Base-by-base conservation (phyloP, 1,140 invertebrate species). In the Saccostrea echinata region DNA sequence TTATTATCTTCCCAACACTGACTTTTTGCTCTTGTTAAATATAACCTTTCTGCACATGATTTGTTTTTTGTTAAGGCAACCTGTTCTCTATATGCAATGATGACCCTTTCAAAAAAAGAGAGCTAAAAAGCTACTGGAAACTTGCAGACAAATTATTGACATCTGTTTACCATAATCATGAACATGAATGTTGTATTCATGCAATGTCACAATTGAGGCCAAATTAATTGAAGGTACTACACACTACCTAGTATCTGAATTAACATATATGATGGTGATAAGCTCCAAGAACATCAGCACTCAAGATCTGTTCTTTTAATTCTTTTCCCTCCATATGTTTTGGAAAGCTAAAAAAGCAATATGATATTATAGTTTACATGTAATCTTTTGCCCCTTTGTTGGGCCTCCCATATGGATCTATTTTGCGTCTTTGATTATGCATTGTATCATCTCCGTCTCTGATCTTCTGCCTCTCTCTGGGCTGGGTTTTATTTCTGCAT, bases 381-480 rank as follows among this genome's bases (percentile, higher is more conserved):
- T 43, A 43, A 43, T 43, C 55, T 21, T 13, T 61, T 21, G 55
- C 27, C 27, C 68, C 68, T 11, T 18, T 33, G 9, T 3, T 16
- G 11, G 68, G 27, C 68, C 68, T 27, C 68, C 27, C 68, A 76
- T 76, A 76, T 76, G 68, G 68, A 76, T 76, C 68, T 76, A 76
- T 76, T 76, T 76, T 76, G 30, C 27, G 68, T 76, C 68, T 76
- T 30, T 76, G 30, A 76, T 76, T 76, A 76, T 76, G 68, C 30
- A 33, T 33, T 76, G 27, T 76, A 76, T 76, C 55, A 21, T 8
- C 27, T 33, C 68, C 33, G 68, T 76, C 68, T 76, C 68, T 76
- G 68, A 33, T 76, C 30, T 76, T 76, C 68, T 76, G 68, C 68
- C 27, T 76, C 68, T 76, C 68, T 30, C 30, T 76, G 68, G 68